Percentiles rank a stretch among this genome's conserved stretches.
phyloP scores from a whole-genome alignment of 2,888 invertebrate genomes.

The Eucriotettix oculatus region DNA sequence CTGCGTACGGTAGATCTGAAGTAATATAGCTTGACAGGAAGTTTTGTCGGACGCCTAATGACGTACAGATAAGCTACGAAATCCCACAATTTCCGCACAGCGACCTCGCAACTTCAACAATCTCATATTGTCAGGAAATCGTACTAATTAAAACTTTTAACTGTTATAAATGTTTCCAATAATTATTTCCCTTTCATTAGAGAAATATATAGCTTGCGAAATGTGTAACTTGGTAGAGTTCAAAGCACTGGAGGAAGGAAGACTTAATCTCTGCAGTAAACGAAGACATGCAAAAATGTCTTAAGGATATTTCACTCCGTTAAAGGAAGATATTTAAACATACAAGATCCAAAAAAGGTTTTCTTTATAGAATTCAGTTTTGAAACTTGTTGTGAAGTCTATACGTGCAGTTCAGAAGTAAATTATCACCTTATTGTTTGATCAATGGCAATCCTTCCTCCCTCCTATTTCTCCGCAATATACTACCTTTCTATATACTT shows the following conservation, averaged over 20 bases:
- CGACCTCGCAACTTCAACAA: neutral
- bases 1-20: too few relatives aligned
- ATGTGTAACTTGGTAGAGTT: neutral
- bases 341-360: too few relatives aligned
- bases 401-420: too few relatives aligned
- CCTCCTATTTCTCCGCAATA: too few relatives aligned
- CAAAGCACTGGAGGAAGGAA: neutral
- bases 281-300: neutral
- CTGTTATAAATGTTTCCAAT: constrained; percentile 7
- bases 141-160: constrained; percentile 9
- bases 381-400: too few relatives aligned
- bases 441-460: too few relatives aligned
- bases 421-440: too few relatives aligned
- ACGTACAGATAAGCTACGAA: constrained; percentile 3
- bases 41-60: constrained; percentile 1
- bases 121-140: constrained; percentile 6
- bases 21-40: too few relatives aligned
- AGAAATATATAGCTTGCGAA: neutral
- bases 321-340: too few relatives aligned
- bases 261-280: neutral
- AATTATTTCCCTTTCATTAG: neutral
- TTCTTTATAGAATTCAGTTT: too few relatives aligned
- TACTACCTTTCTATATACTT: too few relatives aligned
- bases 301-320: too few relatives aligned
- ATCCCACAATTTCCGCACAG: constrained; percentile 2